Conservation (phyloP, 2,797 vertebrate genomes). For the Neoniphon sammara region DNA sequence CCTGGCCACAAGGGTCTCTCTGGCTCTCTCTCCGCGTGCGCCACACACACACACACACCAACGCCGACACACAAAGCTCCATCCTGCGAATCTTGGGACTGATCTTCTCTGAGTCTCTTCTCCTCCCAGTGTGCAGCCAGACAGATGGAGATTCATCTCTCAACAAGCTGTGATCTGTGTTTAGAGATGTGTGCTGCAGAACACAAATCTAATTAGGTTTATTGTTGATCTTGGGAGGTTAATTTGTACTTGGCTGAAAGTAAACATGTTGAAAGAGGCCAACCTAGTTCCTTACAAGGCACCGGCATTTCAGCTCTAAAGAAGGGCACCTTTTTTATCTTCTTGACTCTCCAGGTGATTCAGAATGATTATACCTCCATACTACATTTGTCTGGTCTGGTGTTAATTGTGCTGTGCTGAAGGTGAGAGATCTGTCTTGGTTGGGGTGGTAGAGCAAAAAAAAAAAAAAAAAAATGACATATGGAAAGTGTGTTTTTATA, state of each 20-base stretch:
- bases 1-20: conserved; percentile 47
- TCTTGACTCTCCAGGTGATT: conserved; percentile 72
- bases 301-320: conserved; percentile 29
- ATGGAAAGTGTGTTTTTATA: conserved; percentile 62
- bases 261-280: conserved; percentile 69
- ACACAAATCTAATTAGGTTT: conserved; percentile 81
- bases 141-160: conserved; percentile 82
- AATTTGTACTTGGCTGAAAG: conserved; percentile 79
- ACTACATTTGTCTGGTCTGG: conserved; percentile 64
- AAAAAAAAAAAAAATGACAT: conserved; percentile 56
- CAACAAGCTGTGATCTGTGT: conserved; percentile 80
- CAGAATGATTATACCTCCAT: conserved; percentile 61
- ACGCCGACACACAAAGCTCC: conserved; percentile 12
- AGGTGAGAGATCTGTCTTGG: conserved; percentile 62
- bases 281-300: conserved; percentile 63
- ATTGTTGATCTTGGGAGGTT: conserved; percentile 82
- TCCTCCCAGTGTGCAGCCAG: conserved; percentile 69
- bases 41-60: conserved; percentile 4
- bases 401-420: conserved; percentile 61
- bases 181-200: conserved; percentile 77
- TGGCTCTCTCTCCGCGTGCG: neutral
- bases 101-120: conserved; percentile 64
- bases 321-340: conserved; percentile 47
- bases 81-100: conserved; percentile 51
- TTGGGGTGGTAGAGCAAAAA: conserved; percentile 40